Base-by-base conservation (phyloP, 2,888 invertebrate species). In the Ophraella communa region DNA sequence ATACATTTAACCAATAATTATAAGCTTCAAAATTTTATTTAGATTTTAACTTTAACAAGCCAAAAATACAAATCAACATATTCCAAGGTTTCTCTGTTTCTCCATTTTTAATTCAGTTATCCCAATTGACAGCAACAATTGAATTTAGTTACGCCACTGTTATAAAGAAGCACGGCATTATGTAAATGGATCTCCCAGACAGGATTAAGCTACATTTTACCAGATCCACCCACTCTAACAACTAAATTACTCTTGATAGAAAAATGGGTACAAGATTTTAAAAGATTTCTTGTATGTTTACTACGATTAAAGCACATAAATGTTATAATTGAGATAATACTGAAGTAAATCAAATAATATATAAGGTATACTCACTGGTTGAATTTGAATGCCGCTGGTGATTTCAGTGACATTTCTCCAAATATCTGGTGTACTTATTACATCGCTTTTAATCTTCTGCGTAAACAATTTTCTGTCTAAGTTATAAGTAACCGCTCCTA, bases 381-480 rank as follows among this genome's bases (percentile, higher is more conserved):
- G 71, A 27, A 70, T 69, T 59, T 71, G 72, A 45, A 89, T 83
- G 30, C 90, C 89, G 77, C 89, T 89, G 1, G 87, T 84, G 51
- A 90, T 89, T 47, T 88, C 88, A 75, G 86, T 87, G 55, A 90
- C 83, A 21, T 87, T 86, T 73, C 88, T 85, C 91, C 91, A 91
- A 76, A 90, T 85, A 78, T 91, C 90, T 3, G 89, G 89, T 3
- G 90, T 90, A 7, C 88, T 87, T 62, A 86, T 85, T 63, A 86
- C 82, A 64, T 85, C 84, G 71, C 87, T 87, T 66, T 84, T 84
- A 57, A 88, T 84, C 80, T 87, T 87, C 66, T 86, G 85, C 49
- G 84, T 86, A 75, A 90, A 90, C 69, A 86, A 82, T 73, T 87
- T 88, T 1, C 85, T 83, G 71, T 90, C 89, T 64, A 90, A 85